Percentiles rank a stretch among this genome's conserved stretches.
Evolutionary conservation across 2,113 vertebrate species (phyloP).

Genomic region (Percina caprodes): DNA sequence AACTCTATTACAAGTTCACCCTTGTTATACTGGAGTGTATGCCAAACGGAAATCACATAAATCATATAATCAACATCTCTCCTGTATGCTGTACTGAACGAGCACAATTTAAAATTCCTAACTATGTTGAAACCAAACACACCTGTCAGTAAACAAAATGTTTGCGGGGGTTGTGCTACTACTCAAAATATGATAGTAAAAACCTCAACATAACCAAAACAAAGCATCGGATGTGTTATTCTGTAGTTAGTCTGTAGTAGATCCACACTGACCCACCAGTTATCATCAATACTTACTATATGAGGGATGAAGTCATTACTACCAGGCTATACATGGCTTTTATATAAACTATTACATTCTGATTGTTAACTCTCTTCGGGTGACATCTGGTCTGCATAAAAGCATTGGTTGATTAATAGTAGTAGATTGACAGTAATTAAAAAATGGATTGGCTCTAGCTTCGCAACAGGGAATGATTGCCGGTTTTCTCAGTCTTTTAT

Average conservation of each 20-base stretch:
- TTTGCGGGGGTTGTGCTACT: background rate
- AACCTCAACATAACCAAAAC: background rate
- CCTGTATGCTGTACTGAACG: background rate
- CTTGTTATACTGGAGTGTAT: background rate
- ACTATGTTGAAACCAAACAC: conserved; percentile 8
- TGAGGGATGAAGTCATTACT: background rate
- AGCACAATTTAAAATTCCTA: background rate
- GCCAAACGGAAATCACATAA: conserved; percentile 3
- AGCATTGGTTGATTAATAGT: background rate
- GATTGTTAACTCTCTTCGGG: background rate
- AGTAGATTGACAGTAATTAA: background rate
- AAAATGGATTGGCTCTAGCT: background rate
- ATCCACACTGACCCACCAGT: background rate
- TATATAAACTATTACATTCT: background rate
- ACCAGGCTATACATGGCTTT: background rate
- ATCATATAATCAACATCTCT: background rate
- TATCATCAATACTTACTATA: background rate
- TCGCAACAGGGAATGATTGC: background rate
- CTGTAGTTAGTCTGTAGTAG: too few relatives aligned
- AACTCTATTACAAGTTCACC: background rate
- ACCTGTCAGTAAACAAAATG: background rate
- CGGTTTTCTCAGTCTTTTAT: background rate
- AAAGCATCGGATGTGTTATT: background rate
- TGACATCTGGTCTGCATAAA: background rate
- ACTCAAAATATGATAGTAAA: background rate